Evolutionary conservation across 1,140 invertebrate species (phyloP).

Genomic region (Hormaphis cornu): DNA sequence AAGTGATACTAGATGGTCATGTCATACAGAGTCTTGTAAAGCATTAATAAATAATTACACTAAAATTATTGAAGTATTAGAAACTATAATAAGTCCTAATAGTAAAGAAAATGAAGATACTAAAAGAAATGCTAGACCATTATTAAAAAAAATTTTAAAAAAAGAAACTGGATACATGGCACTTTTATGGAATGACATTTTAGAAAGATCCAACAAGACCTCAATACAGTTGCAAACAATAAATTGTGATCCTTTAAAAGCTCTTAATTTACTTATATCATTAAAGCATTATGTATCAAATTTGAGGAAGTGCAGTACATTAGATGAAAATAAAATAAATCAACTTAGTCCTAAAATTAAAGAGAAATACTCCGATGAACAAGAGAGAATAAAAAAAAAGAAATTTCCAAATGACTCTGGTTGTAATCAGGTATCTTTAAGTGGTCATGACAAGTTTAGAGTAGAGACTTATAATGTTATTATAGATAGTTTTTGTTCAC

Average conservation of each 20-base stretch:
- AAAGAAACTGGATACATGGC: background rate
- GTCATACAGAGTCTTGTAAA: background rate
- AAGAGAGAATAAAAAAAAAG: background rate
- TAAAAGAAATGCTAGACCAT: background rate
- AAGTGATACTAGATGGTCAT: background rate
- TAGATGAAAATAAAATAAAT: background rate
- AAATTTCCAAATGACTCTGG: background rate
- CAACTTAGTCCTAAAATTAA: background rate
- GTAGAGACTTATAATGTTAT: background rate
- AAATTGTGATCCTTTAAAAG: background rate
- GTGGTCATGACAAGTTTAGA: background rate
- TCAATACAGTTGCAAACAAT: background rate
- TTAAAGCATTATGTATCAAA: background rate
- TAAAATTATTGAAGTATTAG: background rate
- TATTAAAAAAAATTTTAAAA: background rate
- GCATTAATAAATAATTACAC: background rate
- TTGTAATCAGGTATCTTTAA: background rate
- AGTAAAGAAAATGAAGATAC: background rate
- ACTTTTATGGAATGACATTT: background rate
- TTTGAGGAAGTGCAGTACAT: background rate
- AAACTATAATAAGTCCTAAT: background rate
- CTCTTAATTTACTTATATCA: background rate
- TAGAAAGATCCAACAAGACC: background rate
- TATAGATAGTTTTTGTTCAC: background rate
- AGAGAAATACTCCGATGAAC: background rate